Base-by-base conservation (phyloP, 2,113 vertebrate genomes). In the Raja brachyura region DNA sequence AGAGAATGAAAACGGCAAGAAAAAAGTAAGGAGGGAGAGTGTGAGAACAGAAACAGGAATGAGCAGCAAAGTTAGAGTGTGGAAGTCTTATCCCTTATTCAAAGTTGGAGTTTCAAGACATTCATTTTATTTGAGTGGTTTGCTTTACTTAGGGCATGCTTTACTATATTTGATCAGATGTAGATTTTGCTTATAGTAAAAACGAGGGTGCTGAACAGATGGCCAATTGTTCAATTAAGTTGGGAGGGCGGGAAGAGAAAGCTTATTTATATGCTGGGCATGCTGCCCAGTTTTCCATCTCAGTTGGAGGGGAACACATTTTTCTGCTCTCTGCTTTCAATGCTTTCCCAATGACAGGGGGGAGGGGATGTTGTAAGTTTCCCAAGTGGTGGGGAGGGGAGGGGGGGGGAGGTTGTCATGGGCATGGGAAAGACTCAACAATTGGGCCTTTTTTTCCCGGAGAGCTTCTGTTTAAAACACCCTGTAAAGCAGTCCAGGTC, bases 211-310 rank as follows among this genome's bases (percentile, higher is more conserved):
- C 83, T 86, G 75, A 76, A 31, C 75, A 76, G 75, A 76, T 76
- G 75, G 75, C 75, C 28, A 76, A 76, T 76, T 76, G 75, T 76
- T 76, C 75, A 31, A 31, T 76, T 76, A 76, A 76, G n/a, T 76
- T 31, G 28, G 75, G 75, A 76, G n/a, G 75, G 28, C 3, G 75
- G 75, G 28, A n/a, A 76, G n/a, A 76, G 75, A 76, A 76, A 76
- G 75, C 75, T 13, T 76, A n/a, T 76, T 74, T 76, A n/a, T 76
- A 76, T 76, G 75, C 48, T 81, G 18, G 48, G 79, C 39, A 56
- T 39, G 54, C 18, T 22, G 9, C 20, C 18, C 79, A 9, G 54
- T 81, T 56, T 22, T 63, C 85, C 5, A 88, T 66, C 5, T 66
- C 85, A 33, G 11, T 63, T 66, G n/a, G 28, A 16, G 22, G 75